Evolutionary conservation across 2,113 vertebrate species (phyloP).

Genomic region (western clawed frog (Xenopus tropicalis)): UCB_Xtro_10.0 CM004449.2:107389001-107389500

Average conservation of each 20-base stretch:
- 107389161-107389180: constrained; percentile 5
- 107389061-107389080: constrained; percentile 32
- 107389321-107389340: constrained; percentile 35
- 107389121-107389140: constrained; percentile 23
- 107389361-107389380: constrained; percentile 46
- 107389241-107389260: not conserved
- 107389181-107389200: constrained; percentile 2
- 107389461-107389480: constrained; percentile 40
- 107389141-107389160: constrained; percentile 2
- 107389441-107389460: constrained; percentile 50
- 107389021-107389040: constrained; percentile 16
- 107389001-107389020: constrained; percentile 25
- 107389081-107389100: not conserved
- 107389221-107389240: not conserved
- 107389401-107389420: constrained; percentile 50
- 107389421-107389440: constrained; percentile 50
- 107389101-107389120: constrained; percentile 25
- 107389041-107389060: constrained; percentile 35
- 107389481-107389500: constrained; percentile 34
- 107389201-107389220: not conserved
- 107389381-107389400: constrained; percentile 51
- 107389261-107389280: not conserved
- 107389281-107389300: constrained; percentile 16
- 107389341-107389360: not conserved
- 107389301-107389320: not conserved